Percentiles rank a stretch among this genome's conserved stretches.
Conservation (phyloP, 2,797 vertebrate species). For the Lacerta viridis region DNA sequence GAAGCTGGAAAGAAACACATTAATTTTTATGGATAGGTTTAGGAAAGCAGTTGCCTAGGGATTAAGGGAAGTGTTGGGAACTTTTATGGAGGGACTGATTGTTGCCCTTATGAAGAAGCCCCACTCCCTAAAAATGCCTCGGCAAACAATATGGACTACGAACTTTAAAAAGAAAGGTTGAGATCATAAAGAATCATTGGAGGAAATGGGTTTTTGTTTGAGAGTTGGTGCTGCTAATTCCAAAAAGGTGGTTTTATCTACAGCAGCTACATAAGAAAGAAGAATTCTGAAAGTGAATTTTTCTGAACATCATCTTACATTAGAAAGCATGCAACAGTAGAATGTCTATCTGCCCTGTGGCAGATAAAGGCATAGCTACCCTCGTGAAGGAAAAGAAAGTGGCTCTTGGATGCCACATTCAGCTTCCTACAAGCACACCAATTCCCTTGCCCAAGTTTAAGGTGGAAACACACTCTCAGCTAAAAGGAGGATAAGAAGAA, state of each 20-base stretch:
- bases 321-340: not conserved
- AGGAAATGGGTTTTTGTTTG: not conserved
- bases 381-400: not conserved
- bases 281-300: not conserved
- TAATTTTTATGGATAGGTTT: not conserved
- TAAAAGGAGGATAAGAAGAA: constrained; percentile 56
- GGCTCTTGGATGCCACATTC: not conserved
- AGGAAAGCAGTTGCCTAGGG: not conserved
- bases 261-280: not conserved
- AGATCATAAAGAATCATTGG: not conserved
- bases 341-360: not conserved
- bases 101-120: not conserved
- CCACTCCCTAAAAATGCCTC: not conserved
- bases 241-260: not conserved
- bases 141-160: not conserved
- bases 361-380: not conserved
- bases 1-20: not conserved
- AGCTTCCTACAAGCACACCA: not conserved
- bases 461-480: constrained; percentile 52
- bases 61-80: not conserved
- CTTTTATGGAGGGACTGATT: not conserved
- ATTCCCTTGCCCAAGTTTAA: constrained; percentile 34
- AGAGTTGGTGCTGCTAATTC: no score
- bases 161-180: not conserved
- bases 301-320: not conserved